Percentiles rank a stretch among this genome's conserved stretches.
Conservation (phyloP, 2,888 invertebrate species). For the Eretmocerus hayati region DNA sequence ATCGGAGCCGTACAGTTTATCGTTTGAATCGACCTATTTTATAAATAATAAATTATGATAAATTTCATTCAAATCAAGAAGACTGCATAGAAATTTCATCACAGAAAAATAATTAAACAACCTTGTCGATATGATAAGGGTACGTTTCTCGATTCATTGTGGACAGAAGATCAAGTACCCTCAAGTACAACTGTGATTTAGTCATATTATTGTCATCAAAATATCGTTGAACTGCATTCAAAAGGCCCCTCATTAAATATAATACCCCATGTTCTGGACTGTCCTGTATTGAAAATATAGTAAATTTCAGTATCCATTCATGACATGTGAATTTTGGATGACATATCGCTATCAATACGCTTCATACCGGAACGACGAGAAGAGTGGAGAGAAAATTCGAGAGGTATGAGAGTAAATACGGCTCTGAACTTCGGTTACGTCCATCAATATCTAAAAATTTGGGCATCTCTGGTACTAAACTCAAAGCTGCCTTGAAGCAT, state of each 20-base stretch:
- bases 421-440: conserved; percentile 65
- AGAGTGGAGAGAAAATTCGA: conserved; percentile 77
- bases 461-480: conserved; percentile 72
- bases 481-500: conserved; percentile 83
- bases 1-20: conserved; percentile 84
- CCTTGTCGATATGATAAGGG: conserved; percentile 73
- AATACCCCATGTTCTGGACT: conserved; percentile 83
- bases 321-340: neutral
- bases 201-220: conserved; percentile 64
- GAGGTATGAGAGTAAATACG: conserved; percentile 62
- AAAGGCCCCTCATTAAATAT: conserved; percentile 70
- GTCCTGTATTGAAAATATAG: conserved; percentile 56
- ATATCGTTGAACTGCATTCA: conserved; percentile 71
- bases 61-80: no score
- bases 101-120: conserved; percentile 21
- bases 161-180: conserved; percentile 71
- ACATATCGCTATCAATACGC: neutral
- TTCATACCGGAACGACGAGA: conserved; percentile 69
- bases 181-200: conserved; percentile 64
- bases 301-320: conserved; percentile 7
- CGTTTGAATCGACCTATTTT: conserved; percentile 79
- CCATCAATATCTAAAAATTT: conserved; percentile 64
- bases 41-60: conserved; percentile 6
- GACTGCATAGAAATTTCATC: no score
- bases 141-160: conserved; percentile 75